A percentile compares a stretch with the other conserved stretches of the same genome.
Conservation (phyloP, 30 jellyfish, hydroid and myxozoan species). For the Phacellophora camtschatica region DNA sequence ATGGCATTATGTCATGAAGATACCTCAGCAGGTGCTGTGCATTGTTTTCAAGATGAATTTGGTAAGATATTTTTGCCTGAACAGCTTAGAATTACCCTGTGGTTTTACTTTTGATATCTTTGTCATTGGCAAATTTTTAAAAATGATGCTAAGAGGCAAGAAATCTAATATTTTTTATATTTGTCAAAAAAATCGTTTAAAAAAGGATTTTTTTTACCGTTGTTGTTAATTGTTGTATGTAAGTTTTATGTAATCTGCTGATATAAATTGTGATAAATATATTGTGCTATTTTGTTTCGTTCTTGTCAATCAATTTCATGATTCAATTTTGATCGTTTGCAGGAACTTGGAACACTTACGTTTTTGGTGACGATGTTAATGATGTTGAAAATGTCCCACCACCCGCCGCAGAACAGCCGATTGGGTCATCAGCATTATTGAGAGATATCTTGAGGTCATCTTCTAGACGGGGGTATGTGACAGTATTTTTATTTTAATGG, state of each 20-base stretch:
- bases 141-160: too few relatives aligned
- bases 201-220: too few relatives aligned
- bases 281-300: too few relatives aligned
- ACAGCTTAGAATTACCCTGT: too few relatives aligned
- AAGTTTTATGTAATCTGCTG: too few relatives aligned
- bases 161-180: too few relatives aligned
- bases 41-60: slow-evolving; percentile 90
- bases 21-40: slow-evolving; percentile 95
- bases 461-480: slow-evolving; percentile 52
- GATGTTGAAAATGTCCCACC: slow-evolving; percentile 11
- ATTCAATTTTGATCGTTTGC: background rate
- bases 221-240: too few relatives aligned
- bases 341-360: slow-evolving; percentile 93
- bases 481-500: background rate
- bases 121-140: too few relatives aligned
- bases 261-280: too few relatives aligned
- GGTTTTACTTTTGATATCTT: too few relatives aligned
- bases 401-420: slow-evolving; percentile 29
- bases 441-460: slow-evolving; percentile 37
- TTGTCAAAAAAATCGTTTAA: too few relatives aligned
- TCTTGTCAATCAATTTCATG: too few relatives aligned
- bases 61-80: slow-evolving; percentile 28
- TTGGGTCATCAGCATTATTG: slow-evolving; percentile 44
- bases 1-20: slow-evolving; percentile 93
- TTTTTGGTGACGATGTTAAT: slow-evolving; percentile 64